A percentile compares a stretch with the other conserved stretches of the same genome.
phyloP scores from a whole-genome alignment of 2,113 vertebrate species.

The Dascyllus trimaculatus region DNA sequence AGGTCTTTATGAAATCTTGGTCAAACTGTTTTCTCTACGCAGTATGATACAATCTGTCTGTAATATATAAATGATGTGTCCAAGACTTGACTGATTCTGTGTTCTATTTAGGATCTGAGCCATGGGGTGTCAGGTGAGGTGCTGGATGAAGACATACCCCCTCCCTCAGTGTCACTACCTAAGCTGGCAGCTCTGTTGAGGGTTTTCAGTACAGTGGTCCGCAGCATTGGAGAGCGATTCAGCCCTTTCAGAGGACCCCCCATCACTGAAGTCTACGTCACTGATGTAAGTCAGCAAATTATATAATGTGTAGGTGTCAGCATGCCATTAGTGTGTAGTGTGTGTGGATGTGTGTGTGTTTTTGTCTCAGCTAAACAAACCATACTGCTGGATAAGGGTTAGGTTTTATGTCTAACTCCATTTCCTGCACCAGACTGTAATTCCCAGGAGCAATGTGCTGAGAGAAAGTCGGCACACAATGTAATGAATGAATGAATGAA shows the following conservation, averaged over 20 bases:
- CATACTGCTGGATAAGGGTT: too few species aligned
- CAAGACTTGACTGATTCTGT: neutral
- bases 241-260: conserved; percentile 94
- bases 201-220: conserved; percentile 98
- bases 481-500: too few species aligned
- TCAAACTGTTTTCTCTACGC: too few species aligned
- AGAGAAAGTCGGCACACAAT: too few species aligned
- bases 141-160: conserved; percentile 95
- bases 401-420: too few species aligned
- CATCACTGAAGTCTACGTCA: conserved; percentile 95
- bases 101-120: conserved; percentile 90
- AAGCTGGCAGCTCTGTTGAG: conserved; percentile 96
- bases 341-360: too few species aligned
- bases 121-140: conserved; percentile 93
- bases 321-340: too few species aligned
- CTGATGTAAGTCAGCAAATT: conserved; percentile 91
- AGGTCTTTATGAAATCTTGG: neutral
- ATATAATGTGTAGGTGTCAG: too few species aligned
- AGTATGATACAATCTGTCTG: neutral
- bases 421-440: too few species aligned
- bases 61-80: neutral
- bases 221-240: conserved; percentile 97
- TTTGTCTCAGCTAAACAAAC: too few species aligned
- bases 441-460: too few species aligned
- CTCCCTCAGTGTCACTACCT: conserved; percentile 94